Conservation (phyloP, 2,797 vertebrate species). For the Lutra lutra region DNA sequence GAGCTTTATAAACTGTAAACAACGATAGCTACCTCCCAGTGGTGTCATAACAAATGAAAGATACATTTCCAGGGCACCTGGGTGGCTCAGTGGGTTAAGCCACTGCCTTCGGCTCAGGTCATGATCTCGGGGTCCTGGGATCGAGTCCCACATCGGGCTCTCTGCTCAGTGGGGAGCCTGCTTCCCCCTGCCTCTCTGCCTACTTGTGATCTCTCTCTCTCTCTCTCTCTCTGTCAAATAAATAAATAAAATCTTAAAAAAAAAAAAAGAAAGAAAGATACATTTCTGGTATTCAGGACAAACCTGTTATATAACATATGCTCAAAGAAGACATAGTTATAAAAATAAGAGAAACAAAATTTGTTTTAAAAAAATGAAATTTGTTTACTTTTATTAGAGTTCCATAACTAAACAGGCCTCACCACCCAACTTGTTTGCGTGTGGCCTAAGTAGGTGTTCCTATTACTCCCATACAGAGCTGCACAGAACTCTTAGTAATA, state of each 20-base stretch:
- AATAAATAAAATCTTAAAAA: too few species aligned
- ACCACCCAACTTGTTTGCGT: neutral
- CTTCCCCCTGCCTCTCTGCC: too few species aligned
- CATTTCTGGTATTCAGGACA: slow-evolving; percentile 9
- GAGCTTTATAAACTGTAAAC: slow-evolving; percentile 8
- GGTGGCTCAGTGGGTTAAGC: too few species aligned
- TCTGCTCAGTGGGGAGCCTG: too few species aligned
- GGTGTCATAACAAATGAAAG: slow-evolving; percentile 43
- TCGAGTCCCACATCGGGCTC: too few species aligned
- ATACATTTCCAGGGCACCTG: too few species aligned
- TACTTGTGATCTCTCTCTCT: too few species aligned
- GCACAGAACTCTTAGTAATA: neutral
- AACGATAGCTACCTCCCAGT: neutral
- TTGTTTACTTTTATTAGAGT: slow-evolving; percentile 14
- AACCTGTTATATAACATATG: neutral
- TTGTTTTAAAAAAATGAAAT: neutral
- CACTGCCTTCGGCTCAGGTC: too few species aligned
- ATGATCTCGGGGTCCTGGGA: too few species aligned
- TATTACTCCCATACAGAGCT: neutral
- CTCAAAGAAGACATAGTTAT: neutral
- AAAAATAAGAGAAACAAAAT: slow-evolving; percentile 46
- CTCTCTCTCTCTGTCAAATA: too few species aligned
- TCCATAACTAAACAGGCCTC: neutral
- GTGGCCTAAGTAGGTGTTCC: neutral
- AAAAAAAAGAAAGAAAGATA: too few species aligned